Evolutionary conservation across 1,140 invertebrate genomes (phyloP).

Genomic region (Heliconius nattereri): DNA sequence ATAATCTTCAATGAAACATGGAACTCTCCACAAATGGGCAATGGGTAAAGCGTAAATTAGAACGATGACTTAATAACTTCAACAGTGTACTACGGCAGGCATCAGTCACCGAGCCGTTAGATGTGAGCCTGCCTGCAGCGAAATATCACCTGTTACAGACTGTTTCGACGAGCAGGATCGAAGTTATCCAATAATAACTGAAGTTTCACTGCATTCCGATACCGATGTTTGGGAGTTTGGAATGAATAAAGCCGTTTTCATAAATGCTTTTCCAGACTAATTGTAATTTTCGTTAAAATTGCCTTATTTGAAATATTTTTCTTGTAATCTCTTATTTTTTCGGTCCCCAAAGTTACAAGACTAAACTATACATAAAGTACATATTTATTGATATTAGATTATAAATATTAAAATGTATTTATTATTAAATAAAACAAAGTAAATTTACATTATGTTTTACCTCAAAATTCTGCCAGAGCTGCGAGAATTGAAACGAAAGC

Average conservation of each 20-base stretch:
- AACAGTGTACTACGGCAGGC: not conserved
- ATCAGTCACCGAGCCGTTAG: not conserved
- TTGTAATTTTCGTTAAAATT: conserved; percentile 1
- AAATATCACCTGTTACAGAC: conserved; percentile 7
- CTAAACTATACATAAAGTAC: not conserved
- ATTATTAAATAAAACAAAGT: too few relatives aligned
- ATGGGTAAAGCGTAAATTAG: not conserved
- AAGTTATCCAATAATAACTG: conserved; percentile 14
- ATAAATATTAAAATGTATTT: not conserved
- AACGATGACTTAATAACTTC: not conserved
- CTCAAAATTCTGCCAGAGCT: not conserved
- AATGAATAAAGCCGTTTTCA: not conserved
- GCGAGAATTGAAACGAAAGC: not conserved
- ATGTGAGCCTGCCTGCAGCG: not conserved
- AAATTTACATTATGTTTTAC: too few relatives aligned
- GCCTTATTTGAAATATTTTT: not conserved
- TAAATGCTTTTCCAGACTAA: not conserved
- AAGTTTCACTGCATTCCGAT: conserved; percentile 3
- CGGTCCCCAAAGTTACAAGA: too few relatives aligned
- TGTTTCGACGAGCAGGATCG: conserved; percentile 8
- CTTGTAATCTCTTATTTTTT: not conserved
- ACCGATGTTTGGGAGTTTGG: not conserved
- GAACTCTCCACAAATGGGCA: too few relatives aligned
- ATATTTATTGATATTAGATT: not conserved
- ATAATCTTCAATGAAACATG: too few relatives aligned